Evolutionary conservation across 2,113 vertebrate genomes (phyloP).

Genomic region (Passerina amoena): DNA sequence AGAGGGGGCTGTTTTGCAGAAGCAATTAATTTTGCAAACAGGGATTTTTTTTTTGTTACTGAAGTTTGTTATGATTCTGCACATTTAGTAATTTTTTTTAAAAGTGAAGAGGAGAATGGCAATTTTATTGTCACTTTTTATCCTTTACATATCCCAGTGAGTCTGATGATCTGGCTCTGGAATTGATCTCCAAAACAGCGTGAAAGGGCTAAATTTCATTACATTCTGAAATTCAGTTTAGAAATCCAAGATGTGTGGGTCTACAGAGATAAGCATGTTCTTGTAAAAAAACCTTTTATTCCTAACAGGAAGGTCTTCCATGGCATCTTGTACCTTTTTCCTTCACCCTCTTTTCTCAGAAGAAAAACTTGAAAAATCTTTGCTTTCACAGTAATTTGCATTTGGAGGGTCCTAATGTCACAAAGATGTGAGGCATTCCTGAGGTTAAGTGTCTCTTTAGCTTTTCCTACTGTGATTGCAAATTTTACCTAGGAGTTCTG

Average conservation of each 20-base stretch:
- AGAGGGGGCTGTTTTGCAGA: not conserved
- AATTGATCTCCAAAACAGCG: not conserved
- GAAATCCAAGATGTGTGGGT: not conserved
- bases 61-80: not conserved
- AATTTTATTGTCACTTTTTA: not conserved
- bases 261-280: not conserved
- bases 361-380: not conserved
- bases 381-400: not conserved
- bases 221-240: constrained; percentile 1
- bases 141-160: not conserved
- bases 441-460: not conserved
- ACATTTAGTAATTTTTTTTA: not conserved
- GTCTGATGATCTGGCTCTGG: not conserved
- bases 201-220: not conserved
- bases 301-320: constrained; percentile 44
- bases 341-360: not conserved
- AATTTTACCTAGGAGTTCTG: not conserved
- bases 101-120: not conserved
- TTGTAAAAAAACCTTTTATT: not conserved
- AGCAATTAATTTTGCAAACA: not conserved
- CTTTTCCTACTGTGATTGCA: not conserved
- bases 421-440: not conserved
- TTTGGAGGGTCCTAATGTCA: not conserved
- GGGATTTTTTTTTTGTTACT: not conserved
- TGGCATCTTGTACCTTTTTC: not conserved